A percentile compares a stretch with the other conserved stretches of the same genome.
Evolutionary conservation across 2,888 invertebrate species (phyloP).

Genomic region (Allacma fusca): DNA sequence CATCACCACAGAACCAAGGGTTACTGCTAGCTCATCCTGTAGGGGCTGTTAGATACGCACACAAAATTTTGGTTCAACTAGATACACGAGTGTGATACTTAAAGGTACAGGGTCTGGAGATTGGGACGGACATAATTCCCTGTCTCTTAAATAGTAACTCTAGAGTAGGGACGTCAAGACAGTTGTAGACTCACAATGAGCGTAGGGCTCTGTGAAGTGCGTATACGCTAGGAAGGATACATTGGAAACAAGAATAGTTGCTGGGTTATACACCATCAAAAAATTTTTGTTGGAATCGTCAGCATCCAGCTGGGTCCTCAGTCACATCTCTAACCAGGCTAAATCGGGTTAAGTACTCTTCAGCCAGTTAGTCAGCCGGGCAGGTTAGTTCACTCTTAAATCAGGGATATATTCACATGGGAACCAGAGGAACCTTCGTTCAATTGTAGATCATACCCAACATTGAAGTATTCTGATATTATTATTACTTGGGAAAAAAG

Average conservation of each 20-base stretch:
- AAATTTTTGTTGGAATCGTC: conserved; percentile 37
- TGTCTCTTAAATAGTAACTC: conserved; percentile 2
- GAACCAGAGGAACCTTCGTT: neutral
- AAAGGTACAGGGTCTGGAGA: neutral
- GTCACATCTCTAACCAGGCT: conserved; percentile 40
- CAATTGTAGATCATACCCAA: neutral
- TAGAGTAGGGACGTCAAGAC: neutral
- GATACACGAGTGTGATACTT: neutral
- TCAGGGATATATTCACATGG: neutral
- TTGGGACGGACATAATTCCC: neutral
- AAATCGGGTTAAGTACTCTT: conserved; percentile 44
- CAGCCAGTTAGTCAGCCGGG: conserved; percentile 23
- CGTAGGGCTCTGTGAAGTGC: neutral
- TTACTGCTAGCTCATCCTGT: too few species aligned
- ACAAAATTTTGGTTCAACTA: too few species aligned
- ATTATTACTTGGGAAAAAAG: conserved; percentile 38
- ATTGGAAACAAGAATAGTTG: neutral
- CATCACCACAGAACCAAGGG: too few species aligned
- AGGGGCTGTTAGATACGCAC: too few species aligned
- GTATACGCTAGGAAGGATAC: neutral
- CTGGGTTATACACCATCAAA: neutral
- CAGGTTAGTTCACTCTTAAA: neutral
- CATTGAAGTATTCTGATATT: conserved; percentile 27
- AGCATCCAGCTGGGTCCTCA: conserved; percentile 44
- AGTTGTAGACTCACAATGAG: conserved; percentile 17